These are phyloP conservation scores for Ceryle rudis DNA, from an alignment of 2,797 vertebrate species.

Conservation along the genomic window DNA sequence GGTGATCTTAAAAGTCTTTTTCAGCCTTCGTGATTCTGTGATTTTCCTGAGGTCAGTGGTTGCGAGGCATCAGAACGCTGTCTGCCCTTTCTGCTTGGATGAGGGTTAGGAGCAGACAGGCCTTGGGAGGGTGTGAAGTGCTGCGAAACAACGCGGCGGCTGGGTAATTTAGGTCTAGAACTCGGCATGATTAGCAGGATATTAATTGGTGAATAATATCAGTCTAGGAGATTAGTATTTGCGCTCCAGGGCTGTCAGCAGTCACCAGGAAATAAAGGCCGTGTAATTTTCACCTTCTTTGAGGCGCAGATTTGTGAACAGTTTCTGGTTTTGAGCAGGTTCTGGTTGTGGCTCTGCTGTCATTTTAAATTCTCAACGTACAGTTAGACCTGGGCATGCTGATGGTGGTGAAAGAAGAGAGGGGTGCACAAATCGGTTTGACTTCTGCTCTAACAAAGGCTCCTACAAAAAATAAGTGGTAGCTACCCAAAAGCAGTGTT, in stretches of 20 bases:
- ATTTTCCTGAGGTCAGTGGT: not conserved
- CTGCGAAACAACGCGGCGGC: not conserved
- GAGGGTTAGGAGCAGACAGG: not conserved
- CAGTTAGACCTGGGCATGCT: accelerated
- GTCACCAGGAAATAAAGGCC: not conserved
- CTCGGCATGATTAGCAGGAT: not conserved
- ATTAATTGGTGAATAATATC: not conserved
- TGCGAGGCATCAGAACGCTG: not conserved
- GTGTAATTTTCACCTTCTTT: not conserved
- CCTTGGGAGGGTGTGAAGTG: not conserved
- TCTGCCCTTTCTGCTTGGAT: not conserved
- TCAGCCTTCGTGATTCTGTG: not conserved
- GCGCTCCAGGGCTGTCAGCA: not conserved
- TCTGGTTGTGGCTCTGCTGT: not conserved
- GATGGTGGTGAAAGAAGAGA: not conserved
- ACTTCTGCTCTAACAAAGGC: not conserved
- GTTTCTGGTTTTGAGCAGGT: not conserved
- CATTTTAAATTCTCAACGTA: accelerated
- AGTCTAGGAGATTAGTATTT: not conserved
- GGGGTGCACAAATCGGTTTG: not conserved
- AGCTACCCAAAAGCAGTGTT: not conserved
- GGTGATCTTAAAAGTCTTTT: too few species aligned
- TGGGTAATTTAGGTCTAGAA: not conserved
- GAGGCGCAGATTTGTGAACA: not conserved
- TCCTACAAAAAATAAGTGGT: not conserved